A percentile compares a stretch with the other conserved stretches of the same genome.
These are phyloP conservation scores for Vulpes ferrilata DNA, from an alignment of 2,113 vertebrate species.

Conservation along the genomic window DNA sequence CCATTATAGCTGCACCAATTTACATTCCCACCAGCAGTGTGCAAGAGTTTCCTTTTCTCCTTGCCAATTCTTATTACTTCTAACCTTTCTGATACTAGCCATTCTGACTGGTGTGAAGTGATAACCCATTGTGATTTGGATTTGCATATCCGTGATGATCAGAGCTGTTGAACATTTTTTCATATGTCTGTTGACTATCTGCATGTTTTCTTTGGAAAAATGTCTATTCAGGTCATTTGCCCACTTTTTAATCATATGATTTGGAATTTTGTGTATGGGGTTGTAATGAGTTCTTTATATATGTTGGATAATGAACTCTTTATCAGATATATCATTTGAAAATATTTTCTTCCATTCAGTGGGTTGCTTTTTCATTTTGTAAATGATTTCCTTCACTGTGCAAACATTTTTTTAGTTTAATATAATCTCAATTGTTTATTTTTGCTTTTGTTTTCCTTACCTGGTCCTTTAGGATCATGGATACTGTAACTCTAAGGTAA, in stretches of 20 bases:
- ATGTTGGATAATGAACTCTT: not conserved
- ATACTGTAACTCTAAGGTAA: not conserved
- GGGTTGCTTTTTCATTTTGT: not conserved
- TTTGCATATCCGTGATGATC: not conserved
- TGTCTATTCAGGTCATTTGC: not conserved
- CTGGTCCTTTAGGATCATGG: not conserved
- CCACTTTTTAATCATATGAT: not conserved
- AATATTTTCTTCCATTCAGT: not conserved
- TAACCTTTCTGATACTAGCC: not conserved
- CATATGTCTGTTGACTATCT: not conserved
- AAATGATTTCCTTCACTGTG: not conserved
- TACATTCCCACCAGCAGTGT: not conserved
- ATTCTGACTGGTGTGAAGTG: not conserved
- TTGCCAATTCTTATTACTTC: not conserved
- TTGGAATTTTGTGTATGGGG: not conserved
- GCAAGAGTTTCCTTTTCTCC: not conserved
- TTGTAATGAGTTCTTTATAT: not conserved
- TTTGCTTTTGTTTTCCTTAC: not conserved
- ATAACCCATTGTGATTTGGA: not conserved
- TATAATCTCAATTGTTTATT: not conserved
- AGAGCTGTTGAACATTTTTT: not conserved
- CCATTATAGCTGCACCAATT: not conserved
- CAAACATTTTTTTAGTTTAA: not conserved
- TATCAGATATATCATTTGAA: not conserved
- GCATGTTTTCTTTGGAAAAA: not conserved